Conservation (phyloP, 2,113 vertebrate species). For the Charina bottae region DNA sequence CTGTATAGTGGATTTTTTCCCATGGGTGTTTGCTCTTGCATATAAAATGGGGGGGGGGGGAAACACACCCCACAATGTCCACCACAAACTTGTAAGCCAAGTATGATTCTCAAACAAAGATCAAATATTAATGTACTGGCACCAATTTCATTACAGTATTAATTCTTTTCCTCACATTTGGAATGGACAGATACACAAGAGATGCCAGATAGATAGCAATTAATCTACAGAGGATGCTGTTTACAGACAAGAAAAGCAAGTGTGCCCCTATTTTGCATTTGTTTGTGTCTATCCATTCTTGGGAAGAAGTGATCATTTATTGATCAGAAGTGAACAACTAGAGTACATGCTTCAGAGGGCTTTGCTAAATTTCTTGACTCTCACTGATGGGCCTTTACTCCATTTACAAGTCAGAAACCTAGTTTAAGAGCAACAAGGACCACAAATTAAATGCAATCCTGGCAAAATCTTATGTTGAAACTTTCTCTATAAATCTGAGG, state of each 20-base stretch:
- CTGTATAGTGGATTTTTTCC: background rate
- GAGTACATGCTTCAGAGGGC: background rate
- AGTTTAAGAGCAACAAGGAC: background rate
- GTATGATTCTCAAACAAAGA: background rate
- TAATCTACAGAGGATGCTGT: background rate
- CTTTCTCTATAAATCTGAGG: background rate
- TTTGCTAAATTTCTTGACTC: background rate
- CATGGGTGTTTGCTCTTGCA: background rate
- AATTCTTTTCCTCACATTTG: background rate
- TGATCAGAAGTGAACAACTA: background rate
- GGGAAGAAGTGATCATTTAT: background rate
- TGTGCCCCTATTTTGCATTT: background rate
- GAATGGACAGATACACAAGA: background rate
- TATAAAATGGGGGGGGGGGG: background rate
- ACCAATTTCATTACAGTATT: background rate
- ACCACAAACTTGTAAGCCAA: background rate
- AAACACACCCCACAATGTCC: background rate
- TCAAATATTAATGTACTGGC: background rate
- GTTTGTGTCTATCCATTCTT: background rate
- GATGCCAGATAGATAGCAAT: slow-evolving; percentile 9
- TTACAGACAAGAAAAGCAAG: background rate
- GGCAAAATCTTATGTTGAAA: background rate
- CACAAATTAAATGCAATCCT: background rate
- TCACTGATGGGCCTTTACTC: background rate
- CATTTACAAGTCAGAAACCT: background rate